Evolutionary conservation across 2,888 invertebrate species (phyloP).

Genomic region (Pristionchus maxplancki): DNA sequence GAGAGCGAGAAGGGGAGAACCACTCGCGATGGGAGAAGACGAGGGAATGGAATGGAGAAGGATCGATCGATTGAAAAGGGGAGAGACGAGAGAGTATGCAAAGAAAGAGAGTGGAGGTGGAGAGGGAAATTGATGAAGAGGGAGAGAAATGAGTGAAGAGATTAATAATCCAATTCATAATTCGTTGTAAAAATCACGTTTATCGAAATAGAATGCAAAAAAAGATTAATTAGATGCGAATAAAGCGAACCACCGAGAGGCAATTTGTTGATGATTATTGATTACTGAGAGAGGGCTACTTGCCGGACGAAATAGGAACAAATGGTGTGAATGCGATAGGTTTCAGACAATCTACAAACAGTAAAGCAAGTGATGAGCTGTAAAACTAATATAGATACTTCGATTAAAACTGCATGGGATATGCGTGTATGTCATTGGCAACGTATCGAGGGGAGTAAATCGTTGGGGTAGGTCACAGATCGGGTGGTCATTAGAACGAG

Average conservation of each 20-base stretch:
- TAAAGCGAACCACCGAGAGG: constrained; percentile 37
- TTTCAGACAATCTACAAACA: neutral
- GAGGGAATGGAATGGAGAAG: constrained; percentile 20
- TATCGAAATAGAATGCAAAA: neutral
- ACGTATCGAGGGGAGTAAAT: neutral
- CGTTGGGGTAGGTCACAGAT: neutral
- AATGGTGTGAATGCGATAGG: neutral
- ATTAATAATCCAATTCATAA: neutral
- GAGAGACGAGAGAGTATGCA: constrained; percentile 2
- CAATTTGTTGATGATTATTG: neutral
- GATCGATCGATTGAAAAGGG: neutral
- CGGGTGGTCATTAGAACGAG: neutral
- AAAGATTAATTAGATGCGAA: constrained; percentile 7
- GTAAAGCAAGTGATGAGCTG: neutral
- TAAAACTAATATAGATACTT: neutral
- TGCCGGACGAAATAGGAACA: neutral
- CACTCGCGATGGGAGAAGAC: neutral
- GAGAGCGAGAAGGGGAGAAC: neutral
- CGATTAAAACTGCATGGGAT: neutral
- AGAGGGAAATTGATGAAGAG: neutral
- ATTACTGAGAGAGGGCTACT: neutral
- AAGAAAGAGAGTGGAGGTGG: neutral
- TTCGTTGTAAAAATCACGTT: neutral
- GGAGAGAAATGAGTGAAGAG: neutral
- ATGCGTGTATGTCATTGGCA: neutral